Conservation (phyloP, 2,888 invertebrate genomes). For the Trissolcus japonicus region DNA sequence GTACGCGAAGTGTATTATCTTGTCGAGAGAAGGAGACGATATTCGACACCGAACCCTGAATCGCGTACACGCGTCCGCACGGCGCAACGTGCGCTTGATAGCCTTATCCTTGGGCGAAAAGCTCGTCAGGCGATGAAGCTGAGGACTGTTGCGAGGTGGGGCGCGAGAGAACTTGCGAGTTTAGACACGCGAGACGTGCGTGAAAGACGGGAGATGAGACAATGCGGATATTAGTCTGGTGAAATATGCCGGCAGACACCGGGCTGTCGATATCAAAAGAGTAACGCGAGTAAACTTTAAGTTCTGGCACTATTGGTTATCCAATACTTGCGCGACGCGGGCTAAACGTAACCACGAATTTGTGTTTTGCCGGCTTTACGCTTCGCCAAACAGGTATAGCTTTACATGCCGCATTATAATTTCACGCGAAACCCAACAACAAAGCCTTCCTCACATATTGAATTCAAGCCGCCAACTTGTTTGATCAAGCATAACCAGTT, state of each 20-base stretch:
- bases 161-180: conserved; percentile 62
- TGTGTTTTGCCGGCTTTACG: conserved; percentile 48
- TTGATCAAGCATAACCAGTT: conserved; percentile 27
- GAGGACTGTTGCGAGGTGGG: conserved; percentile 55
- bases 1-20: conserved; percentile 51
- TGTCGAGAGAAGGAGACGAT: conserved; percentile 49
- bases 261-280: conserved; percentile 70
- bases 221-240: conserved; percentile 72
- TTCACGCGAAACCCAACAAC: conserved; percentile 41
- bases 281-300: conserved; percentile 68
- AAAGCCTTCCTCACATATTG: conserved; percentile 28
- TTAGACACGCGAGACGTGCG: conserved; percentile 67
- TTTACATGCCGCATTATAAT: conserved; percentile 51
- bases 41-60: conserved; percentile 55
- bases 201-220: conserved; percentile 66
- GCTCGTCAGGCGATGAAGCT: conserved; percentile 59
- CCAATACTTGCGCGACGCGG: conserved; percentile 59
- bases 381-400: conserved; percentile 41
- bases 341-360: conserved; percentile 51
- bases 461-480: conserved; percentile 19
- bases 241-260: conserved; percentile 68
- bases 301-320: conserved; percentile 59
- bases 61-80: conserved; percentile 58
- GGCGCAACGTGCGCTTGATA: conserved; percentile 73
- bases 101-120: conserved; percentile 71